Conservation (phyloP, 2,888 invertebrate genomes). For the Andrena haemorrhoa region DNA sequence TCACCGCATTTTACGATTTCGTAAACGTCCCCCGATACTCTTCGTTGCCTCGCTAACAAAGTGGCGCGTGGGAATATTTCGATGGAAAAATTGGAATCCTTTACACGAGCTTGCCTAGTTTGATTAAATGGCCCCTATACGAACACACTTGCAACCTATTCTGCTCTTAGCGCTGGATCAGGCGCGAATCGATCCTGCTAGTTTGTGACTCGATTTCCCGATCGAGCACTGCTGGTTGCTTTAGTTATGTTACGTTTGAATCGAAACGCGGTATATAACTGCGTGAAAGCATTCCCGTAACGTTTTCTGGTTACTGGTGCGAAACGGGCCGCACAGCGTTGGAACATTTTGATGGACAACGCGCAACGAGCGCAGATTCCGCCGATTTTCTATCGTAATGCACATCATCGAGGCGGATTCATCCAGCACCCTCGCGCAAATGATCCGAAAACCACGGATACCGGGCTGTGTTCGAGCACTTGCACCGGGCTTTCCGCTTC, state of each 20-base stretch:
- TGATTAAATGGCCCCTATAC: neutral
- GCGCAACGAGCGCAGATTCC: neutral
- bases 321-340: neutral
- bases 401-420: slow-evolving; percentile 42
- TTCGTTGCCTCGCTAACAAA: slow-evolving; percentile 29
- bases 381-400: slow-evolving; percentile 28
- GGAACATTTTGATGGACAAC: neutral
- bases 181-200: too few relatives aligned
- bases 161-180: too few relatives aligned
- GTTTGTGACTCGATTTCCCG: too few relatives aligned
- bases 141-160: too few relatives aligned
- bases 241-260: too few relatives aligned
- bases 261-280: too few relatives aligned
- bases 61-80: neutral
- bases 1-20: slow-evolving; percentile 40
- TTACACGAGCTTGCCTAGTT: neutral
- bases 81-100: slow-evolving; percentile 1
- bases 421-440: slow-evolving; percentile 58
- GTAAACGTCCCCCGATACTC: slow-evolving; percentile 32
- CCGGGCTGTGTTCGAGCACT: slow-evolving; percentile 45
- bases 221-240: too few relatives aligned
- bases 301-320: neutral
- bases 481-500: slow-evolving; percentile 49
- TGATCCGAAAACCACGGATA: slow-evolving; percentile 71
- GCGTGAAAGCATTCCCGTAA: neutral